phyloP scores from a whole-genome alignment of 2,797 vertebrate genomes.

The Alosa sapidissima region DNA sequence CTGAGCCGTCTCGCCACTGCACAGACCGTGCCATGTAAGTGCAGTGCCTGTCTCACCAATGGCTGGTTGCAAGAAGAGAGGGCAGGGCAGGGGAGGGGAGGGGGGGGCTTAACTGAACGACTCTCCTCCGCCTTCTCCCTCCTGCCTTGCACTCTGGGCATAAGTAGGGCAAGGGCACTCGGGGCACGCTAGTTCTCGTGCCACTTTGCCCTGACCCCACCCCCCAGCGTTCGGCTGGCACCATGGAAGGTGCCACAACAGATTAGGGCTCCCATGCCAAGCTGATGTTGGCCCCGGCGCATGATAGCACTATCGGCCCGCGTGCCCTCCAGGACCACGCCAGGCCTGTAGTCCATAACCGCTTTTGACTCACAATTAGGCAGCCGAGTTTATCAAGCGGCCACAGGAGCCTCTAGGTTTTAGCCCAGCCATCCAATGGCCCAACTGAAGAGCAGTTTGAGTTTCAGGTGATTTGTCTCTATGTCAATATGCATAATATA shows the following conservation, averaged over 20 bases:
- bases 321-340: constrained; percentile 54
- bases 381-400: constrained; percentile 69
- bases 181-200: neutral
- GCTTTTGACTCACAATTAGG: constrained; percentile 76
- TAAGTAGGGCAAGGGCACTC: neutral
- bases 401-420: constrained; percentile 49
- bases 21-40: neutral
- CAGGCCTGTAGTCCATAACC: constrained; percentile 68
- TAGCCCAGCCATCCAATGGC: neutral
- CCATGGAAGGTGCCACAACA: constrained; percentile 63
- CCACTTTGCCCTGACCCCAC: constrained; percentile 45
- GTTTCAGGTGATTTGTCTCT: neutral
- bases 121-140: neutral
- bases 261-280: constrained; percentile 61
- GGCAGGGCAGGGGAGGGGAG: neutral
- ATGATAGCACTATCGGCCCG: constrained; percentile 58
- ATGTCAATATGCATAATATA: neutral
- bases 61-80: neutral
- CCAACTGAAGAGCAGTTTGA: neutral
- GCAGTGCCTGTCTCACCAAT: neutral
- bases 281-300: constrained; percentile 56
- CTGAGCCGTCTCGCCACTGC: neutral
- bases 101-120: too few species aligned
- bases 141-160: neutral
- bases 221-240: constrained; percentile 68